Percentiles rank a stretch among this genome's conserved stretches.
phyloP scores from a whole-genome alignment of 2,113 vertebrate genomes.

The Nycticebus coucang region DNA sequence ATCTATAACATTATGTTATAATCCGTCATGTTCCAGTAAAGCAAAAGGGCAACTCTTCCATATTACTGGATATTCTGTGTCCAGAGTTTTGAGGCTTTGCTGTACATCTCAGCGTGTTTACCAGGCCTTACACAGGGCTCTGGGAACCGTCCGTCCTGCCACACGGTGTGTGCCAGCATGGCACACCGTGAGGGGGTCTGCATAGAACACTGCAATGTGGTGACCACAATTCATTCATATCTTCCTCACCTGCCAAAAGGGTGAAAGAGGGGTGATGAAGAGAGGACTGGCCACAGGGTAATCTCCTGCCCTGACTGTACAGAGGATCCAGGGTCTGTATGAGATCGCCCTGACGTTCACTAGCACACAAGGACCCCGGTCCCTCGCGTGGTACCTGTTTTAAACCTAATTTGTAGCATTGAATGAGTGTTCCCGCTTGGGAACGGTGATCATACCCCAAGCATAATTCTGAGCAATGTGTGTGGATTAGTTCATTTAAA shows the following conservation, averaged over 20 bases:
- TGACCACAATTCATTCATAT: neutral
- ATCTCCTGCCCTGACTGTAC: neutral
- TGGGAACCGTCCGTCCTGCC: neutral
- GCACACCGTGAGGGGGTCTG: rapidly evolving
- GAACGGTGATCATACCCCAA: neutral
- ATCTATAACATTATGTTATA: neutral
- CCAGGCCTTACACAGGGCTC: neutral
- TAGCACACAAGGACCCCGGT: neutral
- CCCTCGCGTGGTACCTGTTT: neutral
- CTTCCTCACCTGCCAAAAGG: neutral
- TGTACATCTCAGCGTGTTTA: neutral
- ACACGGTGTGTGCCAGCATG: neutral
- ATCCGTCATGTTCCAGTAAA: neutral
- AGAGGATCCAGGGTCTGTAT: neutral
- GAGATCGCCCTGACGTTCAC: neutral
- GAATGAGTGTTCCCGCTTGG: neutral
- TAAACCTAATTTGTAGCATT: neutral
- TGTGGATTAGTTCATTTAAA: neutral
- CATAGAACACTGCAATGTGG: neutral
- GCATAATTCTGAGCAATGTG: rapidly evolving
- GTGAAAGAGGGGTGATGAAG: neutral
- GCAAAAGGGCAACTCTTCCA: neutral
- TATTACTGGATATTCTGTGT: neutral
- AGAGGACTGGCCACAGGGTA: neutral
- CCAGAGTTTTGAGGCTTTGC: neutral